Base-by-base conservation (phyloP, 2,113 vertebrate genomes). In the Oncorhynchus mykiss region DNA sequence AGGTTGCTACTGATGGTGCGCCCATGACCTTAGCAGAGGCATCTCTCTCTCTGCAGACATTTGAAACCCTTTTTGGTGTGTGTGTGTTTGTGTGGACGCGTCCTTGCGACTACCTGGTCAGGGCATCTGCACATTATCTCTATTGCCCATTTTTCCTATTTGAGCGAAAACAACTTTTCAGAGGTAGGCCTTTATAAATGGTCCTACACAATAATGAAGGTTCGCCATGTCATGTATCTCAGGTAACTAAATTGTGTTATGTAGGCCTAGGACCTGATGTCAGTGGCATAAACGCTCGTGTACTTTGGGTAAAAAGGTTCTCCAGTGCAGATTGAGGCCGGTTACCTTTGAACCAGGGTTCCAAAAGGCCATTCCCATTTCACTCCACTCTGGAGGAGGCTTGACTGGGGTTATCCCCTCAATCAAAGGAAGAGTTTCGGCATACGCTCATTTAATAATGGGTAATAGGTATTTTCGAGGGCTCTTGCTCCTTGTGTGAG, bases 391-490 rank as follows among this genome's bases (percentile, higher is more conserved):
- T 78, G 84, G 84, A 90, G 83, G 80, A 87, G 88, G 85, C 88
- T 90, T 88, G 81, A 80, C 90, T 78, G 74, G 71, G 90, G 91
- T 89, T 89, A 89, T 84, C 87, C 85, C 71, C 67, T 77, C 90
- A 73, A 88, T 88, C 86, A 86, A 78, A 90, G 86, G 87, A 90
- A 85, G 89, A 86, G 89, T 78, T 78, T 81, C 83, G 82, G 79
- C 79, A 91, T 71, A 90, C 92, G 85, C 79, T 75, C 75, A 69
- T 92, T 94, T 94, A 89, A 93, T 94, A 85, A 90, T 45, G 83
- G 91, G 88, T 93, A 93, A 94, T 94, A 92, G 91, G 88, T 80
- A 81, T 90, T 91, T 91, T 86, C 84, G 77, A 84, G 78, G 82
- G 84, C 82, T 76, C 48, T 88, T 87, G 89, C 92, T 94, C 93